Conservation (phyloP, 2,888 invertebrate genomes). For the Trichopria drosophilae region DNA sequence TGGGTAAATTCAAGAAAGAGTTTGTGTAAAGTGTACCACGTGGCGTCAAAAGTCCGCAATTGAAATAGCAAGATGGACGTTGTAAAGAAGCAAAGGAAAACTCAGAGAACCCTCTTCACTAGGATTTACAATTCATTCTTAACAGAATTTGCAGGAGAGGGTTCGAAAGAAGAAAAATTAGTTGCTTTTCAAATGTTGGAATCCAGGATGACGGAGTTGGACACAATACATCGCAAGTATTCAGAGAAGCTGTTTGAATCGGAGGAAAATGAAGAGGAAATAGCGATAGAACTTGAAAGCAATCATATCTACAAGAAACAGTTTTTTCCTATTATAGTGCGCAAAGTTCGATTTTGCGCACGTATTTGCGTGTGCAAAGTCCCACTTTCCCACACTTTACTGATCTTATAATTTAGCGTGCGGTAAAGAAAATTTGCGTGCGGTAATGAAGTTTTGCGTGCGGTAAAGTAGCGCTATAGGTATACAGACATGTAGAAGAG, state of each 20-base stretch:
- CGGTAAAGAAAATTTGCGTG: too few relatives aligned
- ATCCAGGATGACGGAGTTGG: background rate
- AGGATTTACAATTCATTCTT: background rate
- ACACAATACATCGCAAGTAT: conserved; percentile 1
- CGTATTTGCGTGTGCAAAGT: too few relatives aligned
- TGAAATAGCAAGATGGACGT: conserved; percentile 5
- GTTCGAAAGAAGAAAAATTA: background rate
- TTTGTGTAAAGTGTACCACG: background rate
- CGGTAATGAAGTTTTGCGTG: too few relatives aligned
- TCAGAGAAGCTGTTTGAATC: background rate
- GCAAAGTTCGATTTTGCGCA: too few relatives aligned
- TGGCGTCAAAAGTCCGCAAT: background rate
- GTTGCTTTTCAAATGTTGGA: background rate
- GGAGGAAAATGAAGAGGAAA: background rate
- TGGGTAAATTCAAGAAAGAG: too few relatives aligned
- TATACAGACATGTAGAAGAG: too few relatives aligned
- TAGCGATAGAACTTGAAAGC: background rate
- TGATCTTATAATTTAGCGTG: too few relatives aligned
- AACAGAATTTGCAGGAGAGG: background rate
- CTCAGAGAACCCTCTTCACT: conserved; percentile 1
- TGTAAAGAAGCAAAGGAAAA: conserved; percentile 1
- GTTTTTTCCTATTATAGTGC: too few relatives aligned
- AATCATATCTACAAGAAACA: background rate
- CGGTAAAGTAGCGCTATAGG: too few relatives aligned
- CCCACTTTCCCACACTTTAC: too few relatives aligned